These are phyloP conservation scores for Oconnorella tubifera DNA, from an alignment of 2,888 invertebrate genomes.

Conservation along the genomic window DNA sequence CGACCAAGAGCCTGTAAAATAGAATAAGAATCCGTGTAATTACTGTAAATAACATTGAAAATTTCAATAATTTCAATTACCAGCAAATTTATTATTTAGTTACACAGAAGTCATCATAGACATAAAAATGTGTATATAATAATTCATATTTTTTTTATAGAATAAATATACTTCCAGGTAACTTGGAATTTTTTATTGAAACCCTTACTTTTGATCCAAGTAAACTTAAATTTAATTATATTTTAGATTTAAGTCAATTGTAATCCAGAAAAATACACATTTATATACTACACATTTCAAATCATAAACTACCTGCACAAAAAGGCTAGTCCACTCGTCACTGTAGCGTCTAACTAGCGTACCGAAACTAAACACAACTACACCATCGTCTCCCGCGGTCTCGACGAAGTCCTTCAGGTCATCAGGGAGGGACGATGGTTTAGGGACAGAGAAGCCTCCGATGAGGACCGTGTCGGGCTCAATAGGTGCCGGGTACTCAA, in stretches of 20 bases:
- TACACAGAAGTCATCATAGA: too few relatives aligned
- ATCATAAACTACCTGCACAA: conserved; percentile 38
- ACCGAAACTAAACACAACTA: conserved; percentile 33
- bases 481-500: conserved; percentile 34
- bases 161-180: too few relatives aligned
- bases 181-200: too few relatives aligned
- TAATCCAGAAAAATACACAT: too few relatives aligned
- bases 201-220: too few relatives aligned
- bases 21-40: background rate
- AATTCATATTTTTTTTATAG: too few relatives aligned
- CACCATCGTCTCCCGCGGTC: conserved; percentile 24
- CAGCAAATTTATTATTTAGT: too few relatives aligned
- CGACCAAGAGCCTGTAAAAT: conserved; percentile 43
- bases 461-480: conserved; percentile 34
- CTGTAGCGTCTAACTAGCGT: conserved; percentile 27
- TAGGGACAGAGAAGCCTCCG: conserved; percentile 30
- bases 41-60: background rate
- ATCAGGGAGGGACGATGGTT: conserved; percentile 14
- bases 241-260: too few relatives aligned
- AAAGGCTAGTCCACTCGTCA: conserved; percentile 33
- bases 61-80: too few relatives aligned
- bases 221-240: too few relatives aligned
- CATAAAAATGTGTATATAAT: too few relatives aligned
- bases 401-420: conserved; percentile 28
- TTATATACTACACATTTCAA: too few relatives aligned